A percentile compares a stretch with the other conserved stretches of the same genome.
Conservation (phyloP, 2,888 invertebrate genomes). For the Pseudococcus longispinus region DNA sequence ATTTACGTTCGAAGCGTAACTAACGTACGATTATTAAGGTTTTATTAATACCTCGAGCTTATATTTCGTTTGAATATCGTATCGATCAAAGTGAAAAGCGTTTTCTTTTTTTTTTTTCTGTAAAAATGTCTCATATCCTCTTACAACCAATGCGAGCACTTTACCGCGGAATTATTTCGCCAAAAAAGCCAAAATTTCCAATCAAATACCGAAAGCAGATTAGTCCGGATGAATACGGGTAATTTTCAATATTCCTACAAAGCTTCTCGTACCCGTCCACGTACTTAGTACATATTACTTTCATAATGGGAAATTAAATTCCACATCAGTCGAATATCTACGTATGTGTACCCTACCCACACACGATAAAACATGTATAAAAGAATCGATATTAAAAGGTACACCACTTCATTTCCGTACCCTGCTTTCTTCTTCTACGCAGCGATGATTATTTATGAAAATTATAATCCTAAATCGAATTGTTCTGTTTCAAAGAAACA, state of each 20-base stretch:
- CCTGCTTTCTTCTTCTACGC: not conserved
- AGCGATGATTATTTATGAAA: not conserved
- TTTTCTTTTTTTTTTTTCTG: not conserved
- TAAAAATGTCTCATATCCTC: not conserved
- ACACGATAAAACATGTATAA: not conserved
- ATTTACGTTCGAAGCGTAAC: not conserved
- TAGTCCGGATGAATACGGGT: not conserved
- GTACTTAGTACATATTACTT: not conserved
- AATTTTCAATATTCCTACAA: not conserved
- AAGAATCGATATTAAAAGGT: not conserved
- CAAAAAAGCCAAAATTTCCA: not conserved
- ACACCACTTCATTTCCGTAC: not conserved
- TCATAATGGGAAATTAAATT: not conserved
- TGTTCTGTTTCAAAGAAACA: not conserved
- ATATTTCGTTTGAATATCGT: not conserved
- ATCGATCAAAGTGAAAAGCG: not conserved
- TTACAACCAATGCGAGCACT: too few species aligned
- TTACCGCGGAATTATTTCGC: too few species aligned
- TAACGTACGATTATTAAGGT: not conserved
- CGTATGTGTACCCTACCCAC: too few species aligned
- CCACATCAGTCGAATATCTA: not conserved
- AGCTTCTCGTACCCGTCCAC: not conserved
- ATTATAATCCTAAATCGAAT: not conserved
- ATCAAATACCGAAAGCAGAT: not conserved
- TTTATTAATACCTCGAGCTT: conserved; percentile 11